Evolutionary conservation across 2,888 invertebrate genomes (phyloP), one percentile per base, ranked within the genome.

Genomic region (Balanococcus diminutus): DNA sequence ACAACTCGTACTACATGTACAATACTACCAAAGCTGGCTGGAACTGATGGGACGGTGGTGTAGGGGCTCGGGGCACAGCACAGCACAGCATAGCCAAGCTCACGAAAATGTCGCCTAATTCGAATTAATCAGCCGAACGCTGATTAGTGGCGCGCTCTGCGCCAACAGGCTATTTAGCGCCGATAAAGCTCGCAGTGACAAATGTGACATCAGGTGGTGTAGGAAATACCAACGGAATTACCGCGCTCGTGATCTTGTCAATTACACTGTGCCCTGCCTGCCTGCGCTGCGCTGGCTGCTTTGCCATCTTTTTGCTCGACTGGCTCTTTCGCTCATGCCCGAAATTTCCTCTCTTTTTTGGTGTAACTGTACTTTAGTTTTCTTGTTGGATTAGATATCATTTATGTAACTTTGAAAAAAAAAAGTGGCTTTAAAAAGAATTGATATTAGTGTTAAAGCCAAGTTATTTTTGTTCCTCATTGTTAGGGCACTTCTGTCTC

Each of bases 121-220:
- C 75, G 75, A 32, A 75, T 75, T 75, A 75, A 75, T 75, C 36
- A 75, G 31, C 75, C 75, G 75, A 75, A 75, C 75, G 75, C 32
- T 75, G 75, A 75, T 75, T 75, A 75, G 75, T 75, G 75, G 75
- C 75, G 75, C 75, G 75, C 75, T 75, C 75, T 75, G 75, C 32
- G 31, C 32, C 75, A 75, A 75, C 75, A 32, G 75, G 75, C 75
- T 75, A 75, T 75, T 75, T 75, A 32, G 75, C 75, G 32, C 32
- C 32, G 32, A 75, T 75, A 75, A 75, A 75, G 32, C 75, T 6
- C 16, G n/a, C 19, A n/a, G 32, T 75, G 75, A 75, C 75, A 75
- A 75, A 75, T 75, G 75, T 75, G 75, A 75, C 75, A 75, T 75
- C 75, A 75, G 75, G 75, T 75, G 75, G 75, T 25, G 75, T 32